Conservation (phyloP, 2,113 vertebrate species). For the Calidris pygmaea region DNA sequence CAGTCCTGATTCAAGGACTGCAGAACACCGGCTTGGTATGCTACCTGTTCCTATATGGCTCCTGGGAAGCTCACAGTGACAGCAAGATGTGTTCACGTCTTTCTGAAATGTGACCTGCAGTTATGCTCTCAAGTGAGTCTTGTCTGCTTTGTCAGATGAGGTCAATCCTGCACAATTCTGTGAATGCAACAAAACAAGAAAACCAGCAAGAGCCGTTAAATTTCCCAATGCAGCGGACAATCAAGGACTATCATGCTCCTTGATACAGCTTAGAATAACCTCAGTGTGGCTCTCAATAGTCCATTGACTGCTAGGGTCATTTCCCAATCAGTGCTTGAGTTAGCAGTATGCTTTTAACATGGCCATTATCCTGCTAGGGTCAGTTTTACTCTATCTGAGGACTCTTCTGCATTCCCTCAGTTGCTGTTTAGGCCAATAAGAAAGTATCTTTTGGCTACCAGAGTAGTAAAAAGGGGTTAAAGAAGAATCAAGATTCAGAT, state of each 20-base stretch:
- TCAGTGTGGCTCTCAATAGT: not conserved
- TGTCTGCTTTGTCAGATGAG: not conserved
- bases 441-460: not conserved
- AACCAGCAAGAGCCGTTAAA: not conserved
- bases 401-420: not conserved
- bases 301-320: not conserved
- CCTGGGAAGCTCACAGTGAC: not conserved
- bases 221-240: not conserved
- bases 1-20: not conserved
- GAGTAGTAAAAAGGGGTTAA: not conserved
- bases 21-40: not conserved
- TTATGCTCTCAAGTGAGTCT: not conserved
- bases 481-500: not conserved
- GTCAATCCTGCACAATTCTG: not conserved
- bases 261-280: not conserved
- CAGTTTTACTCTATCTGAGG: not conserved
- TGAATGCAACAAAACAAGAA: not conserved
- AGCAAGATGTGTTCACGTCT: not conserved
- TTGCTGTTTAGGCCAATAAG: not conserved
- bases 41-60: not conserved
- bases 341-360: not conserved
- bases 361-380: not conserved
- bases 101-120: not conserved
- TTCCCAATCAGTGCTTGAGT: not conserved
- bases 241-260: not conserved